Evolutionary conservation across 2,113 vertebrate species (phyloP), one percentile per base, ranked within the genome.

Genomic region (Pelodiscus sinensis): DNA sequence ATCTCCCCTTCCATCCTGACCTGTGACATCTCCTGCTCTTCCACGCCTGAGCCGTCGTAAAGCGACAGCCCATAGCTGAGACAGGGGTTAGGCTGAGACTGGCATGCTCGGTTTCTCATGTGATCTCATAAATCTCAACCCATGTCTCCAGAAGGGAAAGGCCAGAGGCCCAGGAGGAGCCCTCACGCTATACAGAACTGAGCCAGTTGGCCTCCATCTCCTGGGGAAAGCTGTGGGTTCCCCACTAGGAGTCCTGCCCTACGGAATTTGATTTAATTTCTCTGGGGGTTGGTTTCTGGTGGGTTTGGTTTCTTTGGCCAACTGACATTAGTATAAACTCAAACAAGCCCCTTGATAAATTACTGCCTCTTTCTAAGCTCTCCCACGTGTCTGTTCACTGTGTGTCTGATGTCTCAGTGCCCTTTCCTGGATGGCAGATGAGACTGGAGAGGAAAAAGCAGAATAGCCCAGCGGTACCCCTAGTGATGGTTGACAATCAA

Each of bases 381-480:
- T 35, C 65, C 18, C n/a, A 21, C n/a, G 6, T 35, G n/a, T 71
- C 65, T 71, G 65, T 71, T 4, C 18, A 21, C 31, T 71, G 10
- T 52, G n/a, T 11, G 5, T 21, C 22, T 77, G 78, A 8, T 86
- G 9, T 78, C 62, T 80, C 81, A 89, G 86, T 25, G 18, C 86
- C 86, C 71, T 73, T 84, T 38, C 82, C 91, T 75, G 81, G 77
- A 44, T 96, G 90, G 81, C 77, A 8, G 62, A 95, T 97, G 97
- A 81, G 81, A 51, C 84, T 98, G 68, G 94, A 92, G 84, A 96
- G 79, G 86, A 97, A 96, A 92, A 84, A 35, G 8, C 25, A 65
- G 0, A 29, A 81, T 85, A 95, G 83, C 9, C 97, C 98, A 1
- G 97, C 96, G 1, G 94, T 98, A 65, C 97, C 95, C 12, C 81